Conservation (phyloP, 2,888 invertebrate genomes). For the Drosophila silvestris region DNA sequence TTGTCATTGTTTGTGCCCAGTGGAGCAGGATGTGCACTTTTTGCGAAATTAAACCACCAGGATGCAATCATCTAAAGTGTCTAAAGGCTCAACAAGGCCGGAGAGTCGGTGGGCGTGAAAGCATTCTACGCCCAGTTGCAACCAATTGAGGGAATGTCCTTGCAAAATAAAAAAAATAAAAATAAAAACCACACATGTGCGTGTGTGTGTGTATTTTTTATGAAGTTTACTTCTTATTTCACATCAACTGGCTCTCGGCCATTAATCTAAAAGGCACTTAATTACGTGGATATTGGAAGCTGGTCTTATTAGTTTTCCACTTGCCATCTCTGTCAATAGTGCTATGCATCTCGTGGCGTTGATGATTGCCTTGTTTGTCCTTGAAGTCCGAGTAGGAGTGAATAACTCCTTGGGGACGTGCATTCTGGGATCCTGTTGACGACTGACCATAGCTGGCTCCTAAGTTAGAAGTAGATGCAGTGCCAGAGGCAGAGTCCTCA, state of each 20-base stretch:
- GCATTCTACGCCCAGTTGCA: conserved; percentile 30
- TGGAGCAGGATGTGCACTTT: conserved; percentile 62
- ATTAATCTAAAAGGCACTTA: conserved; percentile 14
- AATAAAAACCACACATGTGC: conserved; percentile 4
- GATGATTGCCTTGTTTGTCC: conserved; percentile 22
- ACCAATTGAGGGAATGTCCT: conserved; percentile 24
- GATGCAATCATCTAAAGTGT: conserved; percentile 75
- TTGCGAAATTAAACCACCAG: conserved; percentile 62
- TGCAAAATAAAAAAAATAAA: conserved; percentile 14
- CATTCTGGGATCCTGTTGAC: background rate
- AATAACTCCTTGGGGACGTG: background rate
- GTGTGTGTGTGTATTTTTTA: conserved; percentile 16
- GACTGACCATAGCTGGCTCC: background rate
- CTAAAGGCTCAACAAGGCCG: background rate
- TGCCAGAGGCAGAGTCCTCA: conserved; percentile 48
- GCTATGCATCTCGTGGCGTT: background rate
- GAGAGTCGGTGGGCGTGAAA: background rate
- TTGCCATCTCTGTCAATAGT: conserved; percentile 8
- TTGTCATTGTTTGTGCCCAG: conserved; percentile 66
- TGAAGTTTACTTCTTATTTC: conserved; percentile 38
- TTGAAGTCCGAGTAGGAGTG: conserved; percentile 1
- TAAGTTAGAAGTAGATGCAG: background rate
- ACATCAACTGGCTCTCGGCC: conserved; percentile 33
- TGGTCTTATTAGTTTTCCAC: conserved; percentile 6
- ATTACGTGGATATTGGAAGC: conserved; percentile 14